Conservation (phyloP, 2,797 vertebrate genomes). For the Poeciliopsis infans region DNA sequence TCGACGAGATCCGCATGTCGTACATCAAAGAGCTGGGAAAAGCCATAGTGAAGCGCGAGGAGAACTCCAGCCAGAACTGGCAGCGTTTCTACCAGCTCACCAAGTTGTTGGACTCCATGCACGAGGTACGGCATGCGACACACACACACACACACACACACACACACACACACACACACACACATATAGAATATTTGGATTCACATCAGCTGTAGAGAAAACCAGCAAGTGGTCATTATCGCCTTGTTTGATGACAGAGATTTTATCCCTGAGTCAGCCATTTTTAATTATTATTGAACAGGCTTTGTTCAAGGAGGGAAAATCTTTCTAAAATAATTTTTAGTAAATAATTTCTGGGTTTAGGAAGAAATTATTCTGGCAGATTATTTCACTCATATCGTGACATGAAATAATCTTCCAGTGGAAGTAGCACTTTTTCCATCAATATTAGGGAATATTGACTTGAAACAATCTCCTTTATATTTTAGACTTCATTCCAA, state of each 20-base stretch:
- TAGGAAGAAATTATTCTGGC: not conserved
- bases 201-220: not conserved
- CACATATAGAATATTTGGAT: not conserved
- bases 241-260: not conserved
- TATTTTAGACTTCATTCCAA: not conserved
- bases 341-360: not conserved
- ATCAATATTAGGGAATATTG: too few species aligned
- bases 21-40: slow-evolving; percentile 99
- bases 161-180: not conserved
- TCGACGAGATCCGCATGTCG: slow-evolving; percentile 98
- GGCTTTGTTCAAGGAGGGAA: not conserved
- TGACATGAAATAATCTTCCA: too few species aligned
- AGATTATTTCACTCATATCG: too few species aligned
- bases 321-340: not conserved
- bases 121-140: slow-evolving; percentile 84
- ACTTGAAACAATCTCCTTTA: too few species aligned
- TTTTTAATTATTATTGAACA: not conserved
- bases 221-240: not conserved
- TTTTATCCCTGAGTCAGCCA: not conserved
- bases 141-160: too few species aligned
- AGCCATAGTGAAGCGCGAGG: slow-evolving; percentile 97
- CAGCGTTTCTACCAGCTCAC: slow-evolving; percentile 99
- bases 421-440: too few species aligned
- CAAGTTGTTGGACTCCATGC: slow-evolving; percentile 98
- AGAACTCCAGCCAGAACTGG: slow-evolving; percentile 99